A percentile compares a stretch with the other conserved stretches of the same genome.
phyloP scores from a whole-genome alignment of 2,113 vertebrate species.

The Mionectes macconnelli region DNA sequence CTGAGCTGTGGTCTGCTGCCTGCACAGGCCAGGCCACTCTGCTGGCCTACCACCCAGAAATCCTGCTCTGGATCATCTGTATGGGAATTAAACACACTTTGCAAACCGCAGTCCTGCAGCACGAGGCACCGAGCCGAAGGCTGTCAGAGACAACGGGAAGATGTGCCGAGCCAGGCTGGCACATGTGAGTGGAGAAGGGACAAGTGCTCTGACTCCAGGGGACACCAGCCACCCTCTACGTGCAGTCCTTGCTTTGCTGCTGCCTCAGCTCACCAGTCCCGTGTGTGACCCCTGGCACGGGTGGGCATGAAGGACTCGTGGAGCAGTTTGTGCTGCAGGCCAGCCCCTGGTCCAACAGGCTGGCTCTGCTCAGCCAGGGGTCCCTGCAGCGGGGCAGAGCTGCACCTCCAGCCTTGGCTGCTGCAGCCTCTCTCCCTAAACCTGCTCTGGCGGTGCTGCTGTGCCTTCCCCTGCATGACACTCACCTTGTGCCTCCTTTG shows the following conservation, averaged over 20 bases:
- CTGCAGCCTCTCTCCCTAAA: not conserved
- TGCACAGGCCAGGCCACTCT: fast-evolving
- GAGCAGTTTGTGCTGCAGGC: not conserved
- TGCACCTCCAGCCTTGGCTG: not conserved
- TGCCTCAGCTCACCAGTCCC: not conserved
- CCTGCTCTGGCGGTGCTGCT: fast-evolving
- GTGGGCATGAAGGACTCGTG: fast-evolving
- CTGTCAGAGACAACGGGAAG: not conserved
- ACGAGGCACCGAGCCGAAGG: fast-evolving
- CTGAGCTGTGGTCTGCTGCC: not conserved
- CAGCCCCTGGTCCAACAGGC: not conserved
- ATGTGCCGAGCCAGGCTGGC: not conserved
- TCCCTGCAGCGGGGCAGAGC: fast-evolving
- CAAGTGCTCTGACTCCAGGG: not conserved
- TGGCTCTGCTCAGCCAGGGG: not conserved
- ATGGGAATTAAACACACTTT: not conserved
- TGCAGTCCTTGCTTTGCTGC: not conserved
- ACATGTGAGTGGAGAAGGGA: fast-evolving
- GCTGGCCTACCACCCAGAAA: not conserved
- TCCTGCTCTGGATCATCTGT: not conserved
- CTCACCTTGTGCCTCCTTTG: not conserved
- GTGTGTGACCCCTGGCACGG: not conserved
- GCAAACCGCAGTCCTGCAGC: fast-evolving
- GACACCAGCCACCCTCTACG: fast-evolving
- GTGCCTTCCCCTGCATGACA: not conserved